Conservation (phyloP, 2,113 vertebrate species). For the Zosterops borbonicus region DNA sequence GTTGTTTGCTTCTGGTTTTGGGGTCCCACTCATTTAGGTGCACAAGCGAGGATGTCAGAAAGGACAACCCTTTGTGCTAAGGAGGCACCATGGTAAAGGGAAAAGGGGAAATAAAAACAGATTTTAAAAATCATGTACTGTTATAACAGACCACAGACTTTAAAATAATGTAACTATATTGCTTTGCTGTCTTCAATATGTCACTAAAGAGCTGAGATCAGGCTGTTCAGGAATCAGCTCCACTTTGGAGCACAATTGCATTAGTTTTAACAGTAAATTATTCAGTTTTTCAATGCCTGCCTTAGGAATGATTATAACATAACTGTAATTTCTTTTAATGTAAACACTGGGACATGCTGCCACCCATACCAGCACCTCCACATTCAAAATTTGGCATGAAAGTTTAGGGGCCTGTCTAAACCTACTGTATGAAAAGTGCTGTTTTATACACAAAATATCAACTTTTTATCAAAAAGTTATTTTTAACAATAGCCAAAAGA, state of each 20-base stretch:
- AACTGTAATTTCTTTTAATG: background rate
- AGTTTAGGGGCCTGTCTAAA: background rate
- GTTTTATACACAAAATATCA: background rate
- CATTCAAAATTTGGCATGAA: background rate
- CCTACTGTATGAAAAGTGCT: background rate
- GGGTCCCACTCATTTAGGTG: background rate
- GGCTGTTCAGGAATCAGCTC: background rate
- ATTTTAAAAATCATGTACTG: background rate
- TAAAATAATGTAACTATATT: background rate
- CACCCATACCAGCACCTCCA: background rate
- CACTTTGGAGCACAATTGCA: background rate
- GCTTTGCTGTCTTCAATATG: background rate
- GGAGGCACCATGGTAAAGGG: background rate
- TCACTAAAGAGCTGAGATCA: background rate
- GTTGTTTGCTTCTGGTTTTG: background rate
- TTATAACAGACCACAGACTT: background rate
- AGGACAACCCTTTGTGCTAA: background rate
- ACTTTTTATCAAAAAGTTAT: background rate
- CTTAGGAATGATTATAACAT: background rate
- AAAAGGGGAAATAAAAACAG: background rate
- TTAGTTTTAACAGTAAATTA: slow-evolving; percentile 22
- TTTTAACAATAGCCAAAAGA: background rate
- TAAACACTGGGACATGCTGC: background rate
- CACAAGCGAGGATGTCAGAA: background rate
- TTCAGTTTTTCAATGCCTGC: background rate